Evolutionary conservation across 1,140 invertebrate species (phyloP).

Genomic region (Hirudo medicinalis): DNA sequence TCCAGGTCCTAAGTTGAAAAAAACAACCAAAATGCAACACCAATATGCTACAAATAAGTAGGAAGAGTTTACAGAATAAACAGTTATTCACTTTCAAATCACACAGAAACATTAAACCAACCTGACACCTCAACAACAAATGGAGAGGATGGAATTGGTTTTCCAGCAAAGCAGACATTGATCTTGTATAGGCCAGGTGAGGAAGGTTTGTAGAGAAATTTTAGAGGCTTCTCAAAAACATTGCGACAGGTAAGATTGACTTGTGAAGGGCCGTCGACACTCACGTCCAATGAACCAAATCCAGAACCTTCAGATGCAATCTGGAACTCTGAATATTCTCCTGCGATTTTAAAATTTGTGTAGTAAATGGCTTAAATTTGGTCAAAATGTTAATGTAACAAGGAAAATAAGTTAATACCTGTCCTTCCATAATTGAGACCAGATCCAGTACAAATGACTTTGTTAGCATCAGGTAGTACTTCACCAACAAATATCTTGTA

Average conservation of each 20-base stretch:
- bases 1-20: neutral
- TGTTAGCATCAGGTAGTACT: constrained; percentile 14
- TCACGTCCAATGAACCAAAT: constrained; percentile 69
- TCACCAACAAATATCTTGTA: constrained; percentile 48
- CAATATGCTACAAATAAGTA: too few relatives aligned
- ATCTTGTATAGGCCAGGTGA: constrained; percentile 81
- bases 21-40: too few relatives aligned
- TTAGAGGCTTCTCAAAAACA: constrained; percentile 47
- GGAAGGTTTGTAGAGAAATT: constrained; percentile 79
- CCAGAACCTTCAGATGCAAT: constrained; percentile 85
- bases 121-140: constrained; percentile 42
- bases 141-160: constrained; percentile 69
- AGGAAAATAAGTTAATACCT: neutral
- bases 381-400: too few relatives aligned
- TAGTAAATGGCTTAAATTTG: constrained; percentile 15
- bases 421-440: constrained; percentile 17
- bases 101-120: neutral
- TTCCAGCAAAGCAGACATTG: constrained; percentile 63
- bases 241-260: constrained; percentile 71
- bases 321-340: constrained; percentile 74
- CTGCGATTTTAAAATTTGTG: constrained; percentile 32
- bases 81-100: too few relatives aligned
- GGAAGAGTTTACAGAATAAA: too few relatives aligned
- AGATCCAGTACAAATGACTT: constrained; percentile 14
- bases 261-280: constrained; percentile 81